Evolutionary conservation across 2,888 invertebrate species (phyloP), one percentile per base, ranked within the genome.

Genomic region (Allolobophora icterica): DNA sequence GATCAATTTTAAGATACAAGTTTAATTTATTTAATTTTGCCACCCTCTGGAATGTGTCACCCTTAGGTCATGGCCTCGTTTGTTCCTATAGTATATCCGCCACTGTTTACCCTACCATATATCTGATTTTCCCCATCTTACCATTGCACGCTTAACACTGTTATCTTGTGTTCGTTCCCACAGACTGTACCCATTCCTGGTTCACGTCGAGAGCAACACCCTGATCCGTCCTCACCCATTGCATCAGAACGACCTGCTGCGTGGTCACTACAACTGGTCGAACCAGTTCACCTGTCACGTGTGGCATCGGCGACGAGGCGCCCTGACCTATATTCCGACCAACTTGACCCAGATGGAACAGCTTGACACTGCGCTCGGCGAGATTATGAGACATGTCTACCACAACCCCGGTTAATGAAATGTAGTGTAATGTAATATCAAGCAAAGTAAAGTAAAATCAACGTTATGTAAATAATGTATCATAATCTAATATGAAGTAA

Each of bases 211-310:
- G 84, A 84, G 90, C 17, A 84, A 84, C 33, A 45, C 34, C 42
- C 84, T 92, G n/a, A 35, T 89, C n/a, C 90, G 83, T 13, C 92
- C 92, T 15, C 91, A 90, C 58, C 92, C 90, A 89, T 24, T n/a
- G 15, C 45, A 92, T 35, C 34, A 35, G n/a, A 90, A 92, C 42
- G 83, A 90, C 58, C 89, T 92, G 38, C 92, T 89, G 84, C 11
- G 35, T 0, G 34, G 71, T 13, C 84, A 87, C 89, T 92, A 92
- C 87, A 91, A 92, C 87, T 92, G 92, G 92, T 90, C 91, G 30
- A 35, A 92, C 30, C 93, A 93, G 90, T 93, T 93, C 91, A 94
- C 94, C n/a, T 92, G 94, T 24, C 94, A 94, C 89, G 89, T 94
- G 89, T 94, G 91, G 91, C 42, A 92, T 71, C 71, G 71, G n/a